phyloP scores from a whole-genome alignment of 2,797 vertebrate species.

The Takifugu rubripes region DNA sequence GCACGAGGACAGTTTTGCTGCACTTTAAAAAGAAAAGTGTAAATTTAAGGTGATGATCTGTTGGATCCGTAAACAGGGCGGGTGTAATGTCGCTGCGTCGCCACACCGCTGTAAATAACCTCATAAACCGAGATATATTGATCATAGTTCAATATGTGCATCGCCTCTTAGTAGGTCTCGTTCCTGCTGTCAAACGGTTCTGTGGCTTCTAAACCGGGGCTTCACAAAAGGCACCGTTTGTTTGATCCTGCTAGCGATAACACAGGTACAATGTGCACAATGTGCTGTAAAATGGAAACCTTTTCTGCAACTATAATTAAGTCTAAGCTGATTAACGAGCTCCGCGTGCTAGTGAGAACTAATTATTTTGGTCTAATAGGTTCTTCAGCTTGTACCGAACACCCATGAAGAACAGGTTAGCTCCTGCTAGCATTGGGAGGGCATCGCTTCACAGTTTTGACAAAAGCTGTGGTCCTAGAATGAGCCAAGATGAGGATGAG shows the following conservation, averaged over 20 bases:
- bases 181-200: slow-evolving; percentile 19
- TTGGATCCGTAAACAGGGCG: no score
- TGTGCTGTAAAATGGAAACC: slow-evolving; percentile 29
- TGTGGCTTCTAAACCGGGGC: slow-evolving; percentile 18
- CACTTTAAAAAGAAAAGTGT: no score
- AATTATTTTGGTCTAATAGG: slow-evolving; percentile 52
- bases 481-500: not conserved
- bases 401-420: not conserved
- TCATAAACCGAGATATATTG: no score
- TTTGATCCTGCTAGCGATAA: slow-evolving; percentile 47
- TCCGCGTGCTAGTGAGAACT: slow-evolving; percentile 51
- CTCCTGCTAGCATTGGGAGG: no score
- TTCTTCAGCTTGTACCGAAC: not conserved
- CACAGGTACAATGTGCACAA: slow-evolving; percentile 39
- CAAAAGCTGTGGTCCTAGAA: not conserved
- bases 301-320: slow-evolving; percentile 54
- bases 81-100: no score
- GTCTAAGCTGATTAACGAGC: slow-evolving; percentile 59
- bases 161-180: slow-evolving; percentile 25
- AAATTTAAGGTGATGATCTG: no score
- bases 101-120: no score
- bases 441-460: not conserved
- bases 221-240: slow-evolving; percentile 11
- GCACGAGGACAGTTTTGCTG: no score
- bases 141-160: not conserved